A percentile compares a stretch with the other conserved stretches of the same genome.
These are phyloP conservation scores for Orestias chungarensis DNA, from an alignment of 2,797 vertebrate genomes.

Conservation along the genomic window DNA sequence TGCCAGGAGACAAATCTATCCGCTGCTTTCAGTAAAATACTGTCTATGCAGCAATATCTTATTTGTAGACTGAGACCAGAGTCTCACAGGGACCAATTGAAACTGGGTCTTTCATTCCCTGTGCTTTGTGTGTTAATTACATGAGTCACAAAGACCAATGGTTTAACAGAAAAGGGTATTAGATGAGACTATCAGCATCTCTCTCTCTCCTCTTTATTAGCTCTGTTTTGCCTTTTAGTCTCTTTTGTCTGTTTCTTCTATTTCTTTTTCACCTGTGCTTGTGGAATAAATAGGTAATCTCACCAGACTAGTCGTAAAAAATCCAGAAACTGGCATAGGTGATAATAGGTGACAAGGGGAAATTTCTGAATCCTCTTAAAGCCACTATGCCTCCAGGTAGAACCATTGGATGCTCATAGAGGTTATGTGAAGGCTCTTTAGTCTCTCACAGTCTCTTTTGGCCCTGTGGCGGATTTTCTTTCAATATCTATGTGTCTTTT, in stretches of 20 bases:
- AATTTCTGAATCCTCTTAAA: slow-evolving; percentile 53
- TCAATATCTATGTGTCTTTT: slow-evolving; percentile 6
- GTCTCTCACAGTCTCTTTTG: slow-evolving; percentile 8
- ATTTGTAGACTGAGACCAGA: slow-evolving; percentile 70
- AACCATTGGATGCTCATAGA: slow-evolving; percentile 37
- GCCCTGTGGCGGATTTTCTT: slow-evolving; percentile 16
- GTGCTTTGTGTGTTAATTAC: slow-evolving; percentile 81
- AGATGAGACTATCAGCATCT: slow-evolving; percentile 65
- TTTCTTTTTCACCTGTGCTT: slow-evolving; percentile 19
- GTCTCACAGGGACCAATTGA: slow-evolving; percentile 82
- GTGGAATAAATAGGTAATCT: slow-evolving; percentile 25
- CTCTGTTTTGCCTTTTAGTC: background rate
- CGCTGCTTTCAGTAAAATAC: slow-evolving; percentile 74
- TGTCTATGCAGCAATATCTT: slow-evolving; percentile 80
- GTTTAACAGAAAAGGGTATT: slow-evolving; percentile 71
- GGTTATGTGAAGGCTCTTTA: slow-evolving; percentile 60
- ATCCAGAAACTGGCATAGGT: slow-evolving; percentile 45
- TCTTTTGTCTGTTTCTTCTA: background rate
- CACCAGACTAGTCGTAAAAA: slow-evolving; percentile 39
- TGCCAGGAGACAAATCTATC: slow-evolving; percentile 80
- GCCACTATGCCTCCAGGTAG: slow-evolving; percentile 28
- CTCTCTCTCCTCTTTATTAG: slow-evolving; percentile 8
- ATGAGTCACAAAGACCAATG: slow-evolving; percentile 77
- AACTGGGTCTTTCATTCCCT: slow-evolving; percentile 62
- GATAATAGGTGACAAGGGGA: slow-evolving; percentile 39